A percentile compares a stretch with the other conserved stretches of the same genome.
phyloP scores from a whole-genome alignment of 2,113 vertebrate genomes.

The Clarias batrachus region DNA sequence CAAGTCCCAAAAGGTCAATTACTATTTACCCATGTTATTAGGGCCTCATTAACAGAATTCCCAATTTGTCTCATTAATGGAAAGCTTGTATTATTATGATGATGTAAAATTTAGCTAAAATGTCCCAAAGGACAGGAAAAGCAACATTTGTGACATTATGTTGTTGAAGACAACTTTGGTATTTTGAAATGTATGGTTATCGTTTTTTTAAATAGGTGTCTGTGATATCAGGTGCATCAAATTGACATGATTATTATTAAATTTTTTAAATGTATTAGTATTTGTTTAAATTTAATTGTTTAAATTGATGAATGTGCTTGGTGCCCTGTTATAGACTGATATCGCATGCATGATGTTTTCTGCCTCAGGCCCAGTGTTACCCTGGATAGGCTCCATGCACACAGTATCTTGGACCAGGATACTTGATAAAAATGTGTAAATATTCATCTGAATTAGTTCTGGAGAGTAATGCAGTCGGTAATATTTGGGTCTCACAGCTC shows the following conservation, averaged over 20 bases:
- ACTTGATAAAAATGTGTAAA: neutral
- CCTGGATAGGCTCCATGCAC: neutral
- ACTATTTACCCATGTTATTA: neutral
- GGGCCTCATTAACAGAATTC: slow-evolving; percentile 22
- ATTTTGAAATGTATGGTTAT: neutral
- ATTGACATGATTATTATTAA: neutral
- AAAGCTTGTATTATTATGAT: slow-evolving; percentile 2
- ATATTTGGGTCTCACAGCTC: neutral
- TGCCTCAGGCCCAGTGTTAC: neutral
- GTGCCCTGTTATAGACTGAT: neutral
- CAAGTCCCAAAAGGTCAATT: slow-evolving; percentile 19
- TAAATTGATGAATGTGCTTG: neutral
- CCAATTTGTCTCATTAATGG: slow-evolving; percentile 39
- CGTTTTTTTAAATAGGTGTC: neutral
- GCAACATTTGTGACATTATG: neutral
- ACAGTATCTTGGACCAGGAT: neutral
- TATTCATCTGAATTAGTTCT: neutral
- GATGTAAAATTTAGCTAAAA: slow-evolving; percentile 31
- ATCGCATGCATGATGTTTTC: neutral
- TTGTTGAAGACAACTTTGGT: neutral
- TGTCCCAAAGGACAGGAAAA: slow-evolving; percentile 3
- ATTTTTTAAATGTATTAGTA: neutral
- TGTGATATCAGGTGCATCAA: neutral
- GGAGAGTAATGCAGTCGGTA: neutral
- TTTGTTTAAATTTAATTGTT: neutral